A percentile compares a stretch with the other conserved stretches of the same genome.
Evolutionary conservation across 2,113 vertebrate species (phyloP).

Genomic region (Dunckerocampus dactyliophorus): DNA sequence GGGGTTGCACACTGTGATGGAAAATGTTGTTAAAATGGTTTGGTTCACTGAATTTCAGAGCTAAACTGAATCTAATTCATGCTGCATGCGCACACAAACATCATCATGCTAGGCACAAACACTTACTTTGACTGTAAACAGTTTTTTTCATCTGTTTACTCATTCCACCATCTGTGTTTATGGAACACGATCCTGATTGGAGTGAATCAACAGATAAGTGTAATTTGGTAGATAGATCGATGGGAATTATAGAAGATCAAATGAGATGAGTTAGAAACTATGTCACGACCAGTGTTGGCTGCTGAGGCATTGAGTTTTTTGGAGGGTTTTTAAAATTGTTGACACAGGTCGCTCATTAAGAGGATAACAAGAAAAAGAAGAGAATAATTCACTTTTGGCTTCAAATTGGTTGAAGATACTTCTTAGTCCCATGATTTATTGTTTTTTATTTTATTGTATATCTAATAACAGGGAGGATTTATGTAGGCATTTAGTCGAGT

Average conservation of each 20-base stretch:
- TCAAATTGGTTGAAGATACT: too few species aligned
- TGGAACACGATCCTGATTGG: constrained; percentile 7
- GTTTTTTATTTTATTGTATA: too few species aligned
- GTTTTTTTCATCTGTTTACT: constrained; percentile 25
- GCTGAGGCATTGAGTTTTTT: neutral
- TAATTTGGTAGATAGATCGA: constrained; percentile 22
- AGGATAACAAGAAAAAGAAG: neutral
- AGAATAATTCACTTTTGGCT: too few species aligned
- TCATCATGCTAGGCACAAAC: constrained; percentile 9
- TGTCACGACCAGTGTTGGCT: neutral
- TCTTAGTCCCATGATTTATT: too few species aligned
- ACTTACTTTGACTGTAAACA: constrained; percentile 26
- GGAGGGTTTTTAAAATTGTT: too few species aligned
- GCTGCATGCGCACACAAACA: constrained; percentile 16
- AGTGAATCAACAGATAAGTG: constrained; percentile 27
- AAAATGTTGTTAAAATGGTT: neutral
- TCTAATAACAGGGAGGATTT: too few species aligned
- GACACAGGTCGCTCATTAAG: neutral
- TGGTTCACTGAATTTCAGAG: neutral
- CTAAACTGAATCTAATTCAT: neutral
- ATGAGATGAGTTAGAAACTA: neutral
- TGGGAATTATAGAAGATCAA: neutral
- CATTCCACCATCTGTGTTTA: constrained; percentile 23
- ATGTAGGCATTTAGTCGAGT: too few species aligned
- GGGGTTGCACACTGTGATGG: neutral